Evolutionary conservation across 2,113 vertebrate genomes (phyloP), one percentile per base, ranked within the genome.

Genomic region (Psettodes erumei): DNA sequence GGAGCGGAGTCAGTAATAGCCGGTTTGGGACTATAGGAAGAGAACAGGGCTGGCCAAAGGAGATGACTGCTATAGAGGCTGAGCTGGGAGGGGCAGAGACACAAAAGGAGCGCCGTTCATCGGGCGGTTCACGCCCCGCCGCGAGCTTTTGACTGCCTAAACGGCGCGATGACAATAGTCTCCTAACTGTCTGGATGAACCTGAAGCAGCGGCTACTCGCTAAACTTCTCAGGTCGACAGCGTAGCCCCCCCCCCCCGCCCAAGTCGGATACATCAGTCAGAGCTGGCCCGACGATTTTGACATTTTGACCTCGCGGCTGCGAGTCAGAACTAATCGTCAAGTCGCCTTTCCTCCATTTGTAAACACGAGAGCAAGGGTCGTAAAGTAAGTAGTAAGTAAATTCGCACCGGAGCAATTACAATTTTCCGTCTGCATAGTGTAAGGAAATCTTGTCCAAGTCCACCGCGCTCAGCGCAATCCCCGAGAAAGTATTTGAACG

Each of bases 401-500:
- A n/a, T n/a, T n/a, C n/a, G n/a, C n/a, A n/a, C n/a, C n/a, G n/a
- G 27, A 54, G 5, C 3, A 18, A 18, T 54, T 1, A 27, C 11
- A 25, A 33, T 13, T 38, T 48, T 25, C 33, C 27, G 33, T 23
- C 1, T 38, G 13, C 16, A 38, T 40, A 37, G 28, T 13, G 0
- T 7, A 9, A 56, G 27, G 1, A 76, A 51, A 48, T 35, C 38
- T 19, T 27, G 15, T 15, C 33, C 2, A 0, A 48, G 30, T 64
- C 33, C 1, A 48, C 66, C 38, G 42, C 9, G 37, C 12, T 13
- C 35, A 37, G 71, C 25, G 62, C 28, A 63, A 55, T 27, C 45
- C 38, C 45, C 11, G 28, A 63, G n/a, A 68, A 65, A 64, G 37
- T 47, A 65, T 71, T 35, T 70, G 37, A 47, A 81, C 62, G 63